These are phyloP conservation scores for Poecilia latipinna DNA, from an alignment of 2,113 vertebrate genomes.

Conservation along the genomic window DNA sequence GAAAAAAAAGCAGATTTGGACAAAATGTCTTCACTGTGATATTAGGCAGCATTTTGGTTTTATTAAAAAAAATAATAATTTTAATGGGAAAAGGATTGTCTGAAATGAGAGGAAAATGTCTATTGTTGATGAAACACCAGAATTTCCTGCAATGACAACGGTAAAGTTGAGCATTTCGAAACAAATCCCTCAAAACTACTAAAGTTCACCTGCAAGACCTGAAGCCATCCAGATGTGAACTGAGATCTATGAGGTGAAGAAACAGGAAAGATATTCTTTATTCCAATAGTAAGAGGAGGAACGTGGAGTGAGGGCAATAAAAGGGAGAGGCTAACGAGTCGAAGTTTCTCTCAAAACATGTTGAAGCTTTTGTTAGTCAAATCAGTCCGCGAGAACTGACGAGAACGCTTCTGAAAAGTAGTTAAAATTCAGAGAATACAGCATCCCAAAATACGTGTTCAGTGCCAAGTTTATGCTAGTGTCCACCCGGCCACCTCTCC, in stretches of 20 bases:
- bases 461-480: no score
- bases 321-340: not conserved
- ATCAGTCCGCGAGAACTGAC: no score
- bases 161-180: constrained; percentile 10
- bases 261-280: not conserved
- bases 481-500: no score
- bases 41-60: not conserved
- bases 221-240: not conserved
- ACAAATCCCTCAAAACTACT: not conserved
- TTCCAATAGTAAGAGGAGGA: not conserved
- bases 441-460: no score
- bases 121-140: not conserved
- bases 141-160: not conserved
- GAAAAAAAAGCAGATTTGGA: no score
- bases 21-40: not conserved
- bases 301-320: not conserved
- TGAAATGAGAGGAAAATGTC: constrained; percentile 1
- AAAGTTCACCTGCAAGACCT: constrained; percentile 13
- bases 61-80: not conserved
- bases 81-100: not conserved
- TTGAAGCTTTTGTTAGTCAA: no score
- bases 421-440: no score
- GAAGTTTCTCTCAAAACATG: no score
- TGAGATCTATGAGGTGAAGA: not conserved
- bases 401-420: no score